Evolutionary conservation across 1,140 invertebrate species (phyloP), one percentile per base, ranked within the genome.

Genomic region (Bombus waltoni): DNA sequence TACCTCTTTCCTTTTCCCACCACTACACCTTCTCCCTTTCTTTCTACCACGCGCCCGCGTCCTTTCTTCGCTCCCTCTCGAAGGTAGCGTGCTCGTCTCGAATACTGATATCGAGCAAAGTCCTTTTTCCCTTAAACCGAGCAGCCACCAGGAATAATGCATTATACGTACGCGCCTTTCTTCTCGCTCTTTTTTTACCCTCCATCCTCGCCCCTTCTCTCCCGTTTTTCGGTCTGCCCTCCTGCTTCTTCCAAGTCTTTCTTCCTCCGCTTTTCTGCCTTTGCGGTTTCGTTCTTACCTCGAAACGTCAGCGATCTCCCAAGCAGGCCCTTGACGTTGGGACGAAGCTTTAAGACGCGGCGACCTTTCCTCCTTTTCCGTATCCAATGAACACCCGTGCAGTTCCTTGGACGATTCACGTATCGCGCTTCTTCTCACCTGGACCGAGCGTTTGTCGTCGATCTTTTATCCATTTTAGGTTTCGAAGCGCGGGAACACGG

Each of bases 51-150:
- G n/a, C 66, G 32, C 66, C 42, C 65, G 22, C n/a, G 59, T 81
- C 77, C 65, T 70, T 42, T 35, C 42, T 62, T 68, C 83, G 76
- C 71, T 83, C 86, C 89, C 82, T 82, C 78, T 59, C 84, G 80
- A 83, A 90, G 87, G 83, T 84, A 88, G 83, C 89, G 82, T 89
- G 88, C 88, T 88, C 89, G 90, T 87, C 93, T 93, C 93, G 94
- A 95, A 94, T 94, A 94, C 94, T 95, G 94, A 94, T 95, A 94
- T 93, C 93, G 91, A 92, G 91, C 91, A 91, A 93, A 92, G 93
- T 94, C 93, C 93, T 94, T 90, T 91, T 90, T 93, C 89, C 92
- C 93, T 93, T 93, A 92, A 94, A 92, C 91, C 88, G 90, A 87
- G 76, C 90, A 91, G 81, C 90, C 85, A 92, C 90, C 91, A 87